These are phyloP conservation scores for Cherax quadricarinatus DNA, from an alignment of 1,140 invertebrate genomes.

Conservation along the genomic window DNA sequence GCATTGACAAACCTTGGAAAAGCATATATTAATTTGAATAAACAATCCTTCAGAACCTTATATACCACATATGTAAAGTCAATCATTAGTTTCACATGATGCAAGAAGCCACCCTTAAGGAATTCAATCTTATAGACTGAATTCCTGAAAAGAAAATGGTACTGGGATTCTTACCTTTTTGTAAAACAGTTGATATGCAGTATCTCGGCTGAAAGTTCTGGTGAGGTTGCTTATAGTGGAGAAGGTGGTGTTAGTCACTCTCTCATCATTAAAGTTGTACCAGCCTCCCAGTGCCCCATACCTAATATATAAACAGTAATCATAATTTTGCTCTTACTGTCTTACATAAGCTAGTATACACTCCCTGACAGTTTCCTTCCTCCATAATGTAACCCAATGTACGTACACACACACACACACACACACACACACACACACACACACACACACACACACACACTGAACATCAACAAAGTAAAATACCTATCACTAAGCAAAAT, in stretches of 20 bases:
- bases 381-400: neutral
- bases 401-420: neutral
- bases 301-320: conserved; percentile 26
- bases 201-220: conserved; percentile 82
- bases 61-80: no score
- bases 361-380: neutral
- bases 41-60: no score
- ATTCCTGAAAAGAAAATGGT: no score
- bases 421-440: no score
- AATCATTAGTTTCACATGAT: no score
- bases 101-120: no score
- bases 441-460: no score
- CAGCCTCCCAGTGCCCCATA: conserved; percentile 81
- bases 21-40: no score
- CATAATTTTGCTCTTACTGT: neutral
- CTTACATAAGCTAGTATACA: conserved; percentile 45
- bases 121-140: no score
- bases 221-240: conserved; percentile 82
- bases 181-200: conserved; percentile 91
- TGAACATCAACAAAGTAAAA: no score
- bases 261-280: conserved; percentile 89
- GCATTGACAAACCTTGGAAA: no score
- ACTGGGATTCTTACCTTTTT: conserved; percentile 72
- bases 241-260: conserved; percentile 82
- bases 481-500: no score